Conservation (phyloP, 2,797 vertebrate species). For the Tamandua tetradactyla region DNA sequence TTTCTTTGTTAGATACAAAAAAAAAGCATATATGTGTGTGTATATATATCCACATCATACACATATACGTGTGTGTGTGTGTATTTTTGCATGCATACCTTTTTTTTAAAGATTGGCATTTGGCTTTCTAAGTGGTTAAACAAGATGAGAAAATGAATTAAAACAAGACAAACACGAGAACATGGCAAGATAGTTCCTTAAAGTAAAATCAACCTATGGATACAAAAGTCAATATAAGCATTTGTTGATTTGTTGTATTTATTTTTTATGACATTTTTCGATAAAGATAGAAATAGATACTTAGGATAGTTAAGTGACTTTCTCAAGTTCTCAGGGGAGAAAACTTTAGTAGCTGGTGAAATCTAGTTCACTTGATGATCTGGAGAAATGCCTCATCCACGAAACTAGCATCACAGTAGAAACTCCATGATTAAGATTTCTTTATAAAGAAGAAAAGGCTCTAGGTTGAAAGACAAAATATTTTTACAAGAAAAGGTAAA, state of each 20-base stretch:
- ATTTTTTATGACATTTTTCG: background rate
- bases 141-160: background rate
- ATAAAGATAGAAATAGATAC: background rate
- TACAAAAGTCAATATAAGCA: background rate
- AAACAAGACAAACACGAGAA: background rate
- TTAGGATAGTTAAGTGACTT: background rate
- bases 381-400: background rate
- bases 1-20: background rate
- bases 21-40: background rate
- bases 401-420: background rate
- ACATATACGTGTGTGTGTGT: background rate
- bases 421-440: background rate
- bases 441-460: conserved; percentile 37
- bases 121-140: background rate
- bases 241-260: background rate
- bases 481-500: conserved; percentile 19
- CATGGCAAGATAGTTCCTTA: background rate
- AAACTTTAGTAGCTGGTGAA: background rate
- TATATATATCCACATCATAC: no score
- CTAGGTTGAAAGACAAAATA: background rate
- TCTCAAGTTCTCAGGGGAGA: background rate
- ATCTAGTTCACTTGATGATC: background rate
- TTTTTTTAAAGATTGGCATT: background rate
- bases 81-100: background rate
- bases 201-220: background rate